Base-by-base conservation (phyloP, 2,797 vertebrate genomes). In the Hephaestus fuliginosus region DNA sequence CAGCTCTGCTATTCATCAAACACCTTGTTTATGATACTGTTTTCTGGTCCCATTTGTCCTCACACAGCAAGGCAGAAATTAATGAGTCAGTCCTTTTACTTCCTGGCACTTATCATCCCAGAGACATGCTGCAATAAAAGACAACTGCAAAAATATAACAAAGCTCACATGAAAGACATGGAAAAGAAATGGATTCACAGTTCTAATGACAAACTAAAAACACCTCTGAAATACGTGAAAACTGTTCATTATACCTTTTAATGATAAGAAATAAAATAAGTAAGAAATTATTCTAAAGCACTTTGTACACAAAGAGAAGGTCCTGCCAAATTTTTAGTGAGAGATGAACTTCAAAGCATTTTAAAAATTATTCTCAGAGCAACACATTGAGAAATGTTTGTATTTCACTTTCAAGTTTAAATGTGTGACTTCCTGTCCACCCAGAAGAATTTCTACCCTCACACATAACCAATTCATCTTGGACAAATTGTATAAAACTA, bases 11-110 rank as follows among this genome's bases (percentile, higher is more conserved):
- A 15, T 78, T 82, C 69, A 75, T 86, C 80, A 88, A 68, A 83
- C 36, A 43, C 80, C 70, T 76, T 81, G 71, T 83, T 87, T 75
- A 70, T 70, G 66, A 75, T 39, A 13, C 39, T 65, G 58, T 76
- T 83, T 78, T 25, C 41, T 69, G 73, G 65, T 33, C 63, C 76
- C 36, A 63, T 65, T 74, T 73, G 73, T 80, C 78, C 57, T 80
- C 70, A 63, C 78, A 66, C 80, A 88, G 83, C 78, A 74, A 51
- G 80, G 49, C 63, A 79, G 49, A 85, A 89, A 92, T 82, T 72
- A 87, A 89, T 82, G 82, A 88, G 51, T 86, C 52, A n/a, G 18
- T 69, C 68, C 4, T 61, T 84, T 77, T 70, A 11, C 64, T 84
- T 70, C 43, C 41, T 77, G 66, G 33, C 43, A 39, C 67, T 80